Percentiles rank a stretch among this genome's conserved stretches.
These are phyloP conservation scores for Noturus placidus DNA, from an alignment of 2,113 vertebrate genomes.

Conservation along the genomic window DNA sequence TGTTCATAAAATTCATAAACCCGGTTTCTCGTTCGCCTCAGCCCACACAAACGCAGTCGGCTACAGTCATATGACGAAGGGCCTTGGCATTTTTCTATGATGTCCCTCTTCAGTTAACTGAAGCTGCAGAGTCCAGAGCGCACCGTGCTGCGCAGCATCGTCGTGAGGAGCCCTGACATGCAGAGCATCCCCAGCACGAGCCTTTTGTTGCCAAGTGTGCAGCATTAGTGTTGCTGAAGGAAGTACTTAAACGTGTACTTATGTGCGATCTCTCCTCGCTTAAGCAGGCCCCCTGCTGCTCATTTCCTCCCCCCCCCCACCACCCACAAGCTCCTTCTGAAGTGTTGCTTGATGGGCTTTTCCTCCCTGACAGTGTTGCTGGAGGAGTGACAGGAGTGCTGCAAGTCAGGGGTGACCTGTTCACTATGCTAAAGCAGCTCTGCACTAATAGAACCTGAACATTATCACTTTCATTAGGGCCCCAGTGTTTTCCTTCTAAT, in stretches of 20 bases:
- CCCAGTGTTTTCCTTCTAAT: neutral
- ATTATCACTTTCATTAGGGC: neutral
- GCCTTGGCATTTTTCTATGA: slow-evolving; percentile 1
- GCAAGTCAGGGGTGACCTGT: slow-evolving; percentile 39
- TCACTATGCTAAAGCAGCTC: slow-evolving; percentile 30
- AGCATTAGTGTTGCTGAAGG: slow-evolving; percentile 44
- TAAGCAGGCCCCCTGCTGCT: slow-evolving; percentile 36
- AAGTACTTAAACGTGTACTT: slow-evolving; percentile 54
- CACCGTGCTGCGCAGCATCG: neutral
- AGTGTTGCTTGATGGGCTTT: slow-evolving; percentile 55
- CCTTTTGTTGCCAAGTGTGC: slow-evolving; percentile 51
- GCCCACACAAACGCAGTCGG: neutral
- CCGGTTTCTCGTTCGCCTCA: neutral
- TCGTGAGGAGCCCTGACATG: slow-evolving; percentile 31
- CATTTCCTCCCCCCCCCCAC: slow-evolving; percentile 23
- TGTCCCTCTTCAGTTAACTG: slow-evolving; percentile 40
- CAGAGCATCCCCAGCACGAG: slow-evolving; percentile 29
- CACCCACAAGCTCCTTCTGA: slow-evolving; percentile 33
- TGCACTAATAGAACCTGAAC: slow-evolving; percentile 37
- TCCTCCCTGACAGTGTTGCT: slow-evolving; percentile 52
- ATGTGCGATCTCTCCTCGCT: slow-evolving; percentile 48
- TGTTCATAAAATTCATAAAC: neutral
- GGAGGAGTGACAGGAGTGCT: slow-evolving; percentile 45
- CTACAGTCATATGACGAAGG: slow-evolving; percentile 7
- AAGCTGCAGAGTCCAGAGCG: slow-evolving; percentile 36